phyloP scores from a whole-genome alignment of 2,888 invertebrate genomes.

The Caenorhabditis sinica region DNA sequence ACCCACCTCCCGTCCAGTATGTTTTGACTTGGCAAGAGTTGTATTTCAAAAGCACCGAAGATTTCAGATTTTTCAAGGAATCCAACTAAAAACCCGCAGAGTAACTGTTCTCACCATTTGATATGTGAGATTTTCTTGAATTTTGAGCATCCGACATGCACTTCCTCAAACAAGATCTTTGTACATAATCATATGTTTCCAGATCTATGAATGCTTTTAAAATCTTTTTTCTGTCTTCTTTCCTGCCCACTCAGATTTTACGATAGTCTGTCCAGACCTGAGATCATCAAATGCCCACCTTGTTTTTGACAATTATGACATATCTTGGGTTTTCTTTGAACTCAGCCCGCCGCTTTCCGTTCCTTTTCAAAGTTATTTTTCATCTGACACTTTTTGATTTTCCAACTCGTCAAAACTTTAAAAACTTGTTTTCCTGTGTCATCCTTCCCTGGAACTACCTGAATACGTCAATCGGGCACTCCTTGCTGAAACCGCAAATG shows the following conservation, averaged over 20 bases:
- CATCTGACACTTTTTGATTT: conserved; percentile 18
- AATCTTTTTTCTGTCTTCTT: too few species aligned
- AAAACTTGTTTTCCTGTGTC: conserved; percentile 29
- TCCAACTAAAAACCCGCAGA: background rate
- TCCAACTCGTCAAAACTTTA: conserved; percentile 25
- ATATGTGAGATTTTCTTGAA: conserved; percentile 7
- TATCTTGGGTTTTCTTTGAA: background rate
- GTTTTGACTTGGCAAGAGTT: too few species aligned
- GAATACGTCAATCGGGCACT: background rate
- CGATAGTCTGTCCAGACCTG: too few species aligned
- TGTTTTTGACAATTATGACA: too few species aligned
- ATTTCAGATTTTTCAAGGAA: too few species aligned
- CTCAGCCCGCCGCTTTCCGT: conserved; percentile 1
- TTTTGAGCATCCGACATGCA: background rate
- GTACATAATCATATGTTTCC: conserved; percentile 2
- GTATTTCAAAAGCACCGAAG: too few species aligned
- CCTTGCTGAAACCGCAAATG: background rate
- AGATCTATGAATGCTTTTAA: background rate
- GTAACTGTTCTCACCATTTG: background rate
- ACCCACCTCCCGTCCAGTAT: too few species aligned
- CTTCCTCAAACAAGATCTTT: background rate
- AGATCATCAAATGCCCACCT: too few species aligned
- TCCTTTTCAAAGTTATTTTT: conserved; percentile 10
- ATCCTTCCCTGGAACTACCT: background rate
- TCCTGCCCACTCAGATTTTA: too few species aligned